phyloP scores from a whole-genome alignment of 2,797 vertebrate genomes.

The Bothrops alternatus region DNA sequence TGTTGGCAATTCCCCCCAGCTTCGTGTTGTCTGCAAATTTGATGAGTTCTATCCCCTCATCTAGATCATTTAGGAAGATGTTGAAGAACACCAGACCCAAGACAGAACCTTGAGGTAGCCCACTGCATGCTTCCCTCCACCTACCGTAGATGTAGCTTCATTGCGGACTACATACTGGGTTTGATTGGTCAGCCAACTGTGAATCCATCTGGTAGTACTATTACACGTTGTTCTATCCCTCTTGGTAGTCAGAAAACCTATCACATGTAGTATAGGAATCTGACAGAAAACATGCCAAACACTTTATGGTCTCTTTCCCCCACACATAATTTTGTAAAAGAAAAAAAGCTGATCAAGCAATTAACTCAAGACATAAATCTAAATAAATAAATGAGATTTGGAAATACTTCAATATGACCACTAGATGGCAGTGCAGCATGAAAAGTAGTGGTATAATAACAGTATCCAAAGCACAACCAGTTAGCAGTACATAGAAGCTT shows the following conservation, averaged over 20 bases:
- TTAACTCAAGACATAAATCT: background rate
- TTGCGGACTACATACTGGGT: background rate
- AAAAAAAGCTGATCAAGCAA: background rate
- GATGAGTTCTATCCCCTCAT: background rate
- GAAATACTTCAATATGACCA: background rate
- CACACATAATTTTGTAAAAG: background rate
- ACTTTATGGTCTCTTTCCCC: background rate
- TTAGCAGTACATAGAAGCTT: background rate
- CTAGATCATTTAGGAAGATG: background rate
- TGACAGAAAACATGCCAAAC: background rate
- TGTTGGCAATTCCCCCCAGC: background rate
- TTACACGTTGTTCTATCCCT: background rate
- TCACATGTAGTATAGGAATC: background rate
- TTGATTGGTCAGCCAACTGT: background rate
- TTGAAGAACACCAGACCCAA: background rate
- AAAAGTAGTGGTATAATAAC: background rate
- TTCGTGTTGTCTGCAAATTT: background rate
- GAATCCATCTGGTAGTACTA: background rate
- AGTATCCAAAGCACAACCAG: background rate
- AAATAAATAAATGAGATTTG: background rate
- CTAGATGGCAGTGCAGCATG: conserved; percentile 27
- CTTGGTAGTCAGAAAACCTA: background rate
- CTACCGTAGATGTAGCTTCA: background rate
- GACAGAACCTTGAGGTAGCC: background rate
- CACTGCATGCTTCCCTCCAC: background rate